These are phyloP conservation scores for Stictonetta naevosa DNA, from an alignment of 2,113 vertebrate species.

Conservation along the genomic window DNA sequence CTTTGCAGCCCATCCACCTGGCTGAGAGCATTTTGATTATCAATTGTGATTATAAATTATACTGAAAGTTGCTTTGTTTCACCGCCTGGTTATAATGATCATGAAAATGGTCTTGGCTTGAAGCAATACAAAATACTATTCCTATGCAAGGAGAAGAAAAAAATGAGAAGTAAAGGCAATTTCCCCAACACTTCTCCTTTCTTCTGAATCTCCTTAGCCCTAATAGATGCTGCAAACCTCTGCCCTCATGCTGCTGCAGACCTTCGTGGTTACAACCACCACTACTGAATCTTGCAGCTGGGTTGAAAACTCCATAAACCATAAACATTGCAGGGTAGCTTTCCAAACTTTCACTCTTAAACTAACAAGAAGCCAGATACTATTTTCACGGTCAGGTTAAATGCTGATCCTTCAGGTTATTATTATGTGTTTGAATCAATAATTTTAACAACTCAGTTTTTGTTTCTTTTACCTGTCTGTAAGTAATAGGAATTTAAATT, in stretches of 20 bases:
- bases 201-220: not conserved
- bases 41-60: not conserved
- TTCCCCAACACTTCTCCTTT: rapidly evolving
- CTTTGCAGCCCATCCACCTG: not conserved
- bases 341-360: not conserved
- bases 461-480: not conserved
- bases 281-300: not conserved
- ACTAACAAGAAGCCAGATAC: not conserved
- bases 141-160: not conserved
- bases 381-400: not conserved
- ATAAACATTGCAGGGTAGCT: not conserved
- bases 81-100: not conserved
- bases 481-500: not conserved
- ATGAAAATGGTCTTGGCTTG: not conserved
- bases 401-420: not conserved
- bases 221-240: not conserved
- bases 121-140: no score
- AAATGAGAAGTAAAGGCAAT: not conserved
- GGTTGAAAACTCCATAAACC: not conserved
- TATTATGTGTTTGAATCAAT: not conserved
- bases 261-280: not conserved
- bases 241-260: not conserved
- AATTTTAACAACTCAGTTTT: not conserved
- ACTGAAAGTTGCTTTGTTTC: not conserved
- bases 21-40: not conserved